Conservation (phyloP, 2,113 vertebrate species). For the Dipodomys spectabilis region DNA sequence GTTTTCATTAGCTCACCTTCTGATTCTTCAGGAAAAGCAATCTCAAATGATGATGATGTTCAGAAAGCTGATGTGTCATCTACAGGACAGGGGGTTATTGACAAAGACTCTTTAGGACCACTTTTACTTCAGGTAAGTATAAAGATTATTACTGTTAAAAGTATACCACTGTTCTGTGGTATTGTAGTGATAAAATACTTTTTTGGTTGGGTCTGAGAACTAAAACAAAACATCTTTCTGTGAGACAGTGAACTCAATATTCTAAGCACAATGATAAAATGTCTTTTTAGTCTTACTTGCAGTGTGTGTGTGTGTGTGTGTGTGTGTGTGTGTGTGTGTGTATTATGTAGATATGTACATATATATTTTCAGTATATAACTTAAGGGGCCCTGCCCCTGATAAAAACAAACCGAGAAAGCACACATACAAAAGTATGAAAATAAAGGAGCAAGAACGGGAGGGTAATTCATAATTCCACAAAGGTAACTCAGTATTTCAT, state of each 20-base stretch:
- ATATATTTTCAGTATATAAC: background rate
- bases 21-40: slow-evolving; percentile 91
- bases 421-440: background rate
- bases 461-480: background rate
- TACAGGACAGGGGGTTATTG: slow-evolving; percentile 98
- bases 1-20: slow-evolving; percentile 42
- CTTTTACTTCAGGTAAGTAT: slow-evolving; percentile 95
- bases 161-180: background rate
- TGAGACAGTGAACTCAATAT: slow-evolving; percentile 26
- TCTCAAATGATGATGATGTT: slow-evolving; percentile 96
- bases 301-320: too few relatives aligned
- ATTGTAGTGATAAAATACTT: background rate
- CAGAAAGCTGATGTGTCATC: slow-evolving; percentile 99
- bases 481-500: background rate
- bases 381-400: background rate
- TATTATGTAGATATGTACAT: too few relatives aligned
- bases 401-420: background rate
- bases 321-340: too few relatives aligned
- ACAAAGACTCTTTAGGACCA: slow-evolving; percentile 98
- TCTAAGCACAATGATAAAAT: slow-evolving; percentile 1
- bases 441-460: background rate
- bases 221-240: background rate
- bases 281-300: background rate
- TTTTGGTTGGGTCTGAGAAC: background rate
- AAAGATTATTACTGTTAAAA: slow-evolving; percentile 7